A percentile compares a stretch with the other conserved stretches of the same genome.
Evolutionary conservation across 2,797 vertebrate species (phyloP).

Genomic region (Trachurus trachurus): DNA sequence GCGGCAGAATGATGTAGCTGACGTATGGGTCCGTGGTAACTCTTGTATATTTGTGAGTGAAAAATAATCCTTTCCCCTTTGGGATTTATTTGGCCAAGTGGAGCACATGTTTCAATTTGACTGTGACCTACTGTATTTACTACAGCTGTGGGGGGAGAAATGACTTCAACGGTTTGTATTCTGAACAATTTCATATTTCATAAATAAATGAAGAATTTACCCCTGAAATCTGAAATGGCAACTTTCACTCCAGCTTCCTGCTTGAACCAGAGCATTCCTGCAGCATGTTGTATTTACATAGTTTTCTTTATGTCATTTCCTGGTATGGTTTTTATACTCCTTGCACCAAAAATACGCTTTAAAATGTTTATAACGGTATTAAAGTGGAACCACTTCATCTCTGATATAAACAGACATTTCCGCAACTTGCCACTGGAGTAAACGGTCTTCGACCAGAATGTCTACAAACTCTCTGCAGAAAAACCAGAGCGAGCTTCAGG

Average conservation of each 20-base stretch:
- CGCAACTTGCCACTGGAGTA: conserved; percentile 60
- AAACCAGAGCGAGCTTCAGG: conserved; percentile 42
- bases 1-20: conserved; percentile 34
- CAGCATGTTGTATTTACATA: conserved; percentile 36
- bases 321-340: background rate
- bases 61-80: conserved; percentile 40
- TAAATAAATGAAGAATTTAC: conserved; percentile 26
- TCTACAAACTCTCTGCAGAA: conserved; percentile 51
- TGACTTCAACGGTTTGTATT: conserved; percentile 72
- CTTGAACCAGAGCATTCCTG: conserved; percentile 3
- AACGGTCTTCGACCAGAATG: conserved; percentile 41
- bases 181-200: conserved; percentile 59
- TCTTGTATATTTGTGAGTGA: conserved; percentile 50
- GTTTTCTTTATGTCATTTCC: conserved; percentile 34
- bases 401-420: conserved; percentile 76
- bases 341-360: conserved; percentile 47
- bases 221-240: conserved; percentile 29
- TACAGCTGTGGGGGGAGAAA: conserved; percentile 71
- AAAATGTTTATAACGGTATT: conserved; percentile 73
- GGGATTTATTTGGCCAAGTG: conserved; percentile 59
- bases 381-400: conserved; percentile 61
- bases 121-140: conserved; percentile 73
- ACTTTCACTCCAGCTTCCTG: conserved; percentile 19
- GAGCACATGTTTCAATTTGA: conserved; percentile 69
- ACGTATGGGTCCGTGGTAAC: conserved; percentile 30